Evolutionary conservation across 2,113 vertebrate genomes (phyloP).

Genomic region (Sclerurus mexicanus): DNA sequence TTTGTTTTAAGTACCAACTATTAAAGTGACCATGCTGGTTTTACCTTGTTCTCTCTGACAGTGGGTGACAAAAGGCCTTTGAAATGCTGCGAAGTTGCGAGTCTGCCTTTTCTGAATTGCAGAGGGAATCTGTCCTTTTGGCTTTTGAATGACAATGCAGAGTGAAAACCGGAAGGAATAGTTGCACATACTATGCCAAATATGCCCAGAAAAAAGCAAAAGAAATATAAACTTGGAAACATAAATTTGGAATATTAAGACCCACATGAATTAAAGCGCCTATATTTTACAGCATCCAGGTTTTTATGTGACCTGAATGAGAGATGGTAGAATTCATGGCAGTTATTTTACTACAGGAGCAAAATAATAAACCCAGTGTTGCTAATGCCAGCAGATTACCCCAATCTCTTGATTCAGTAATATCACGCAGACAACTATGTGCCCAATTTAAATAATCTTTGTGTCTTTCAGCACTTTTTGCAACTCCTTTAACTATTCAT

Average conservation of each 20-base stretch:
- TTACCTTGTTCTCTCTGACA: conserved; percentile 12
- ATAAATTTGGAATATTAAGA: neutral
- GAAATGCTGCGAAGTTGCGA: conserved; percentile 11
- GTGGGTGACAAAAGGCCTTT: conserved; percentile 37
- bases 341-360: neutral
- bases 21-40: conserved; percentile 28
- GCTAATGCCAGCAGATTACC: neutral
- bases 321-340: neutral
- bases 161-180: neutral
- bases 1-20: conserved; percentile 21
- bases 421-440: neutral
- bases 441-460: neutral
- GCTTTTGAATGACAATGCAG: neutral
- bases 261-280: neutral
- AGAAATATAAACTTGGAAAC: neutral
- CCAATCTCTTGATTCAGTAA: neutral
- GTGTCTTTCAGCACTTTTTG: neutral
- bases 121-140: neutral
- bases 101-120: conserved; percentile 16
- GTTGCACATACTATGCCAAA: neutral
- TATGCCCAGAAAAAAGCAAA: neutral
- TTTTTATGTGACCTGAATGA: neutral
- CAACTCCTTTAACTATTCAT: neutral
- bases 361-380: neutral
- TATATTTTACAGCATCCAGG: neutral